Evolutionary conservation across 2,113 vertebrate species (phyloP), one percentile per base, ranked within the genome.

Genomic region (Malurus melanocephalus): DNA sequence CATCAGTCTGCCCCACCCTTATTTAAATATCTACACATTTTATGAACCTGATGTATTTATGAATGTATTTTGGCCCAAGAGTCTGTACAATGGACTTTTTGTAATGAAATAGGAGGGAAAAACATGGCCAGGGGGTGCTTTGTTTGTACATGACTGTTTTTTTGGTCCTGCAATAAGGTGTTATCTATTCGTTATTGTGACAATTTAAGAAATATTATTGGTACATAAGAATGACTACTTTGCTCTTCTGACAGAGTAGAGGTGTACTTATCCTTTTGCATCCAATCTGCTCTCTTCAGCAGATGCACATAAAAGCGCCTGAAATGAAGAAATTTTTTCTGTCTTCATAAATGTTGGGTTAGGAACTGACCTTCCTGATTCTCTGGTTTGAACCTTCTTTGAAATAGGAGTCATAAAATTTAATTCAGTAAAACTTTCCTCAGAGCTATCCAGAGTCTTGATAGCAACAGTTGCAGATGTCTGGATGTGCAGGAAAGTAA

Each of bases 1-100:
- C 20, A 60, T 1, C 1, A 7, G 3, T 55, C 56, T 0, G 0
- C 28, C 20, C 7, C 18, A 56, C 3, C 15, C 3, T 17, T 85
- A 10, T 45, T 87, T 59, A 45, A 67, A 79, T 17, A 51, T 60
- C 16, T 68, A 43, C 9, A 19, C 3, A 21, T 88, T 76, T 83
- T 30, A 40, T 62, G 20, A 92, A 28, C 1, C 6, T 90, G 13
- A 28, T 78, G 19, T 57, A 74, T 74, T 40, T 23, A 27, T 14
- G 38, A 10, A 42, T 2, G 9, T 59, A 51, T 85, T 75, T 82
- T 76, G 35, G 15, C 28, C 32, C 48, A 66, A 40, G 28, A 4
- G 7, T 42, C n/a, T 90, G 10, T 51, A 57, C 49, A 16, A 45
- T 24, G 46, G 33, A 30, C 42, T 62, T 87, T 56, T 59, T 38